Evolutionary conservation across 1,140 invertebrate genomes (phyloP).

Genomic region (Delia radicum): DNA sequence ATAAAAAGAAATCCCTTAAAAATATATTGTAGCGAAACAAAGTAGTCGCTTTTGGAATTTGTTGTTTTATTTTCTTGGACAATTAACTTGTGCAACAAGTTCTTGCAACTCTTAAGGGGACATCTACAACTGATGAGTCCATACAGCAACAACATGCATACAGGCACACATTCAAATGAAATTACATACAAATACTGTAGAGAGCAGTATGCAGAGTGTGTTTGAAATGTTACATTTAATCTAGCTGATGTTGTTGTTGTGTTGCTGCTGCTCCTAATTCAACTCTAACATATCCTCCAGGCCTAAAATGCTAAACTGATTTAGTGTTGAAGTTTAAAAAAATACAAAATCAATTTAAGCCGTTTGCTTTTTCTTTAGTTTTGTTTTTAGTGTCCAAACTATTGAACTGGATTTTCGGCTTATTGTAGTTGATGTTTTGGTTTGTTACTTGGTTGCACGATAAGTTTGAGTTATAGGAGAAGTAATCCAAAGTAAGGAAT

Average conservation of each 20-base stretch:
- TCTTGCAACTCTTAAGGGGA: conserved; percentile 9
- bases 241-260: background rate
- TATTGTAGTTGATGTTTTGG: background rate
- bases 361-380: background rate
- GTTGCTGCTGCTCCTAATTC: background rate
- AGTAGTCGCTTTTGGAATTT: background rate
- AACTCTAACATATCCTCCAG: conserved; percentile 19
- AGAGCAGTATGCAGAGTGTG: background rate
- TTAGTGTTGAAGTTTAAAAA: conserved; percentile 9
- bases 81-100: conserved; percentile 24
- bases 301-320: conserved; percentile 24
- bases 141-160: background rate
- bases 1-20: background rate
- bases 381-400: background rate
- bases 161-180: conserved; percentile 3
- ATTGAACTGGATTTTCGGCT: conserved; percentile 15
- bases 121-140: conserved; percentile 13
- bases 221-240: background rate
- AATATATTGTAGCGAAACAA: background rate
- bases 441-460: background rate
- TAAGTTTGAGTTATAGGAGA: background rate
- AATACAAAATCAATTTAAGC: conserved; percentile 25
- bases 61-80: background rate
- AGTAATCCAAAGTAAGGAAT: no score
- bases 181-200: background rate